Conservation (phyloP, 2,113 vertebrate species). For the Gymnobelideus leadbeateri region DNA sequence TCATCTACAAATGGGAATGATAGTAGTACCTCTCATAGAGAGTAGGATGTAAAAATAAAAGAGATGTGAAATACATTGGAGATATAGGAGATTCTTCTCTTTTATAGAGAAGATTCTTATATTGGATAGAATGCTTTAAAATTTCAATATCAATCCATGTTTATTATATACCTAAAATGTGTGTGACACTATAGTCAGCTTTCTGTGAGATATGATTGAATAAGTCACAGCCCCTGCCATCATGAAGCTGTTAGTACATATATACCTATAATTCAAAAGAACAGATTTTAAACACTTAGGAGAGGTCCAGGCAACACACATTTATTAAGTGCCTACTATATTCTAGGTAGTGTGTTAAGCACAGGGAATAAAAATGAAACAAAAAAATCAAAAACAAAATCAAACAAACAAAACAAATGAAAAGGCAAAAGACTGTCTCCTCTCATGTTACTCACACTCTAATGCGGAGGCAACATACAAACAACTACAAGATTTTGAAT, state of each 20-base stretch:
- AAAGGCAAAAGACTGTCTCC: neutral
- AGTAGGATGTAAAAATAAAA: neutral
- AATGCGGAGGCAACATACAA: neutral
- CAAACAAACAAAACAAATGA: too few relatives aligned
- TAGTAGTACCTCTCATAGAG: neutral
- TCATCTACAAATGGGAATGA: neutral
- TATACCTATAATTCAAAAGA: neutral
- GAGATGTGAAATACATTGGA: neutral
- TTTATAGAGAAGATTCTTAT: neutral
- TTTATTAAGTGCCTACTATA: neutral
- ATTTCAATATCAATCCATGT: neutral
- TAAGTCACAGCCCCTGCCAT: neutral
- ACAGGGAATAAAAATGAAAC: neutral
- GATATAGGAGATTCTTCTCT: neutral
- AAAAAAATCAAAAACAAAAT: too few relatives aligned
- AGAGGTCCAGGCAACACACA: neutral
- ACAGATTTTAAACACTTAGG: neutral
- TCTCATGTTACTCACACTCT: neutral
- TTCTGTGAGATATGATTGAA: neutral
- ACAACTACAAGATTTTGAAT: neutral
- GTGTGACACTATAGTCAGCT: neutral
- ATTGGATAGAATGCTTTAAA: neutral
- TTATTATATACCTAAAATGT: neutral
- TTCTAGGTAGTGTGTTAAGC: neutral
- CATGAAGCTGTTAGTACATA: neutral